Evolutionary conservation across 2,888 invertebrate genomes (phyloP), one percentile per base, ranked within the genome.

Genomic region (Stomorhina lunata): DNA sequence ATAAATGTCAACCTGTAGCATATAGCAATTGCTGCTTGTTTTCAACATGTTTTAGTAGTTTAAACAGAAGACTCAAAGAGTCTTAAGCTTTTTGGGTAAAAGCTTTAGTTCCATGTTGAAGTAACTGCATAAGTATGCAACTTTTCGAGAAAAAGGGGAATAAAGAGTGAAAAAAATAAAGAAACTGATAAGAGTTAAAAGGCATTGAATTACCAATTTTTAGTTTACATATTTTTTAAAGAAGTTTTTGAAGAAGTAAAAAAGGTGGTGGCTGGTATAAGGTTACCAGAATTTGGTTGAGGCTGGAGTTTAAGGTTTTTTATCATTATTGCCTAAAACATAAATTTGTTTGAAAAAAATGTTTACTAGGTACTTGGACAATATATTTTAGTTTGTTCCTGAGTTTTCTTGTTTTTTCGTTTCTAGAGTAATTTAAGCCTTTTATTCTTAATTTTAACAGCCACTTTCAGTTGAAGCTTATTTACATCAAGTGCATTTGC

Each of bases 1-100:
- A 82, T 82, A 82, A 82, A 82, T 82, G 81, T 82, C 81, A 82
- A 82, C 81, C 81, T 82, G 78, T 78, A 82, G 78, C 73, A 79
- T 75, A 71, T 59, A 79, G 81, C 78, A 79, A 79, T 78, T 82
- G 81, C 81, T 82, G 81, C 81, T 75, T 78, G 73, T 82, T 81
- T 81, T 75, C 57, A 75, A 75, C 65, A 79, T 79, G 69, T 65
- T 63, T 55, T n/a, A 37, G 27, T 53, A 12, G 37, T 48, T 55
- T 79, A 25, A 72, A 32, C 40, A 65, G 25, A 71, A 78, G 63
- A n/a, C n/a, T n/a, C n/a, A n/a, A n/a, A n/a, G n/a, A n/a, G n/a
- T n/a, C n/a, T n/a, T n/a, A n/a, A 72, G 72, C 43, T 37, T 71
- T 72, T 34, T 17, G 17, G 12, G 12, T 61, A 53, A 15, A 53